These are phyloP conservation scores for Acleris literana DNA, from an alignment of 2,888 invertebrate genomes.

Conservation along the genomic window DNA sequence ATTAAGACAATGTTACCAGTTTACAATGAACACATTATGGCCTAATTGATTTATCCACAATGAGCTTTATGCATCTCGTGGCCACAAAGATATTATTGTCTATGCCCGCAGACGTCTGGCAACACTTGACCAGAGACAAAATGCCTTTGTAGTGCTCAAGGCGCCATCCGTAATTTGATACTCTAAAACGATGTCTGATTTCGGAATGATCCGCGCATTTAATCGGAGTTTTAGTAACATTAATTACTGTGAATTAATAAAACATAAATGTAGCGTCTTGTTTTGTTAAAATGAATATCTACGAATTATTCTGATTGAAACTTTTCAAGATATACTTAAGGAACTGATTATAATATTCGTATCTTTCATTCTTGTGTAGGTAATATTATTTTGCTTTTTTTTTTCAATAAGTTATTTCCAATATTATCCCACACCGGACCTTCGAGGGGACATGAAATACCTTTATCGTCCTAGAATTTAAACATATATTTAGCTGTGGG, in stretches of 20 bases:
- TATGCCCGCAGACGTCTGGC: constrained; percentile 78
- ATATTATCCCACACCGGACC: too few relatives aligned
- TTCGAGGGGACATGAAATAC: too few relatives aligned
- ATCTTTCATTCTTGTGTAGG: too few relatives aligned
- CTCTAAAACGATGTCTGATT: constrained; percentile 55
- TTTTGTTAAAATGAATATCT: not conserved
- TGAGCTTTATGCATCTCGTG: constrained; percentile 70
- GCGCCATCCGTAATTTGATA: constrained; percentile 80
- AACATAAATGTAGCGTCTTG: not conserved
- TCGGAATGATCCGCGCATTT: constrained; percentile 45
- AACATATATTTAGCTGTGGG: too few relatives aligned
- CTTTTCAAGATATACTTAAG: too few relatives aligned
- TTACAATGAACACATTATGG: constrained; percentile 80
- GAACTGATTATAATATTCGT: too few relatives aligned
- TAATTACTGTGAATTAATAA: constrained; percentile 19
- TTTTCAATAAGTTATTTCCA: too few relatives aligned
- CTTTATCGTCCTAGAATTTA: too few relatives aligned
- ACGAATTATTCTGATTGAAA: not conserved
- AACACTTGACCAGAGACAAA: constrained; percentile 82
- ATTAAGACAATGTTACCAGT: constrained; percentile 81
- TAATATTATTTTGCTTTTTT: too few relatives aligned
- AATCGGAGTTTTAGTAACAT: constrained; percentile 35
- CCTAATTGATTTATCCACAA: constrained; percentile 81
- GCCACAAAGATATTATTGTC: constrained; percentile 79
- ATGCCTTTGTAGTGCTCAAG: constrained; percentile 79